Percentiles rank a stretch among this genome's conserved stretches.
Evolutionary conservation across 2,888 invertebrate genomes (phyloP).

Genomic region (Scaptomyza reducta): DNA sequence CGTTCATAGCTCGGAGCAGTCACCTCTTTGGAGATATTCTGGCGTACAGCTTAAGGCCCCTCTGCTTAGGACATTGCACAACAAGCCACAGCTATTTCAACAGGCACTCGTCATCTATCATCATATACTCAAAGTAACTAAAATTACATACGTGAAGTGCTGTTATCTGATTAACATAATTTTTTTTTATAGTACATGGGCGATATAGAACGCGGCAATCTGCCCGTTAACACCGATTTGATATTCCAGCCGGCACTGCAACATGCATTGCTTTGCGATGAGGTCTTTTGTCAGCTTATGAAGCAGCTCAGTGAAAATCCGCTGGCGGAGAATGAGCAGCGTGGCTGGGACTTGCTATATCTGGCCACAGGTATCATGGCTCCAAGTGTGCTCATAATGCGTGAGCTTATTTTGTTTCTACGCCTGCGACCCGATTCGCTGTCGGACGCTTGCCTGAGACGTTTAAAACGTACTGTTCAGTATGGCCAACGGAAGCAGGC

Average conservation of each 20-base stretch:
- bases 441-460: constrained; percentile 91
- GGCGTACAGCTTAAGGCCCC: constrained; percentile 93
- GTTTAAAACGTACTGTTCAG: constrained; percentile 91
- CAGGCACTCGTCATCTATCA: constrained; percentile 90
- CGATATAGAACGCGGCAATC: constrained; percentile 92
- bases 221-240: constrained; percentile 92
- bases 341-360: constrained; percentile 98
- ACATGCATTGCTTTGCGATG: constrained; percentile 92
- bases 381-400: constrained; percentile 90
- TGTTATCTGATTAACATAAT: background rate
- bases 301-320: constrained; percentile 96
- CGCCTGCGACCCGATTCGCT: constrained; percentile 90
- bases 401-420: constrained; percentile 91
- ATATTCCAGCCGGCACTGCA: constrained; percentile 92
- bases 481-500: constrained; percentile 91
- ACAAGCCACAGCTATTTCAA: constrained; percentile 89
- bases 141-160: background rate
- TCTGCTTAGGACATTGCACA: constrained; percentile 89
- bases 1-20: constrained; percentile 57
- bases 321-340: constrained; percentile 92
- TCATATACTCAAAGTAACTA: constrained; percentile 89
- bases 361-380: constrained; percentile 93
- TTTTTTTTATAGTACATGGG: constrained; percentile 89
- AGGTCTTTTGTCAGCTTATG: constrained; percentile 97
- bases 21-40: constrained; percentile 92